A percentile compares a stretch with the other conserved stretches of the same genome.
These are phyloP conservation scores for Diabrotica virgifera DNA, from an alignment of 1,140 invertebrate genomes.

Conservation along the genomic window DNA sequence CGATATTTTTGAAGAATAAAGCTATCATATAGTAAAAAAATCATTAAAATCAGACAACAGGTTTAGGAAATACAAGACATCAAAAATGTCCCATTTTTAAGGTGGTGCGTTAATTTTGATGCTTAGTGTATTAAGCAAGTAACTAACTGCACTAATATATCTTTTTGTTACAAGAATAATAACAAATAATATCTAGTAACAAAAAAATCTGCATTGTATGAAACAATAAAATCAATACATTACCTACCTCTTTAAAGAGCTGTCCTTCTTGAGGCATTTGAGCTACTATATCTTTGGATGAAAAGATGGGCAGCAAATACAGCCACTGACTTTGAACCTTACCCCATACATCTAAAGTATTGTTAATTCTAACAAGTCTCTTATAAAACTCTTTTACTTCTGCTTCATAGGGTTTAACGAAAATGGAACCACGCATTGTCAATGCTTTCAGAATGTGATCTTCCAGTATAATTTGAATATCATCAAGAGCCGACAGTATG, in stretches of 20 bases:
- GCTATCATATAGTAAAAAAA: too few species aligned
- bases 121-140: too few species aligned
- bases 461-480: conserved; percentile 78
- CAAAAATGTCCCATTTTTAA: too few species aligned
- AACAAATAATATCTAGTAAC: not conserved
- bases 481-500: conserved; percentile 79
- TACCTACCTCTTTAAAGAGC: conserved; percentile 73
- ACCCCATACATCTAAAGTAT: conserved; percentile 83
- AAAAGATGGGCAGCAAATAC: conserved; percentile 91
- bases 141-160: not conserved
- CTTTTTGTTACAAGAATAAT: not conserved
- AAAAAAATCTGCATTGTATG: too few species aligned
- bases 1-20: too few species aligned
- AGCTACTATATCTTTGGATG: conserved; percentile 87
- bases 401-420: conserved; percentile 83
- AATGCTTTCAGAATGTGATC: conserved; percentile 88
- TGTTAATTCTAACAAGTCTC: conserved; percentile 72
- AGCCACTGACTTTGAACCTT: conserved; percentile 87
- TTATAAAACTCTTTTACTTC: conserved; percentile 82
- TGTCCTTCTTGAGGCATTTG: conserved; percentile 90
- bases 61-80: too few species aligned
- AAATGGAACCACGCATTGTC: conserved; percentile 86
- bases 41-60: too few species aligned
- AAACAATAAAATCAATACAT: not conserved
- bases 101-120: too few species aligned